These are phyloP conservation scores for Notolabrus celidotus DNA, from an alignment of 2,797 vertebrate genomes.

Conservation along the genomic window DNA sequence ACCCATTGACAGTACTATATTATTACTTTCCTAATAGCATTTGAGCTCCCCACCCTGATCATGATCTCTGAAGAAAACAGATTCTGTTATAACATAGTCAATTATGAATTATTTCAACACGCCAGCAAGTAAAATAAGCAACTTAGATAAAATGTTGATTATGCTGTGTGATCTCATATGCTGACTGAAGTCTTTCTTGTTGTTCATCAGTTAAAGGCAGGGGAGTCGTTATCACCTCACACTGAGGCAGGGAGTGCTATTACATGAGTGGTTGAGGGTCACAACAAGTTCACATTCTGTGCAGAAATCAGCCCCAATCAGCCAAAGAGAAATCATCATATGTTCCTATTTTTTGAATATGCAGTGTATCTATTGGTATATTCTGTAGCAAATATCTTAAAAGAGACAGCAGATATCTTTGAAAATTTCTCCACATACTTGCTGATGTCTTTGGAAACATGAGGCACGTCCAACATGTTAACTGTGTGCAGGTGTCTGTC, in stretches of 20 bases:
- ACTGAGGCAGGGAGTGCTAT: not conserved
- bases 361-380: too few species aligned
- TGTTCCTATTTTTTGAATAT: too few species aligned
- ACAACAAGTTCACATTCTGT: too few species aligned
- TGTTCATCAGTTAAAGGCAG: not conserved
- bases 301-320: slow-evolving; percentile 1
- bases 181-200: not conserved
- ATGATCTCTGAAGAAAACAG: too few species aligned
- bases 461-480: slow-evolving; percentile 40
- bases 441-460: slow-evolving; percentile 22
- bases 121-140: not conserved
- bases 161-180: not conserved
- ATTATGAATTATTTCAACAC: not conserved
- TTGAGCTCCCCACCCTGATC: too few species aligned
- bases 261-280: slow-evolving; percentile 7
- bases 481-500: not conserved
- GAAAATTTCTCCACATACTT: not conserved
- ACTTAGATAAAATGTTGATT: not conserved
- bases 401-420: slow-evolving; percentile 23
- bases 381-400: not conserved
- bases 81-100: too few species aligned
- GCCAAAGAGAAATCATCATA: not conserved
- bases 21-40: too few species aligned
- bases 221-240: slow-evolving; percentile 13
- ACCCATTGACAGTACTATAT: too few species aligned